Evolutionary conservation across 2,888 invertebrate species (phyloP).

Genomic region (Conomelus anceps): DNA sequence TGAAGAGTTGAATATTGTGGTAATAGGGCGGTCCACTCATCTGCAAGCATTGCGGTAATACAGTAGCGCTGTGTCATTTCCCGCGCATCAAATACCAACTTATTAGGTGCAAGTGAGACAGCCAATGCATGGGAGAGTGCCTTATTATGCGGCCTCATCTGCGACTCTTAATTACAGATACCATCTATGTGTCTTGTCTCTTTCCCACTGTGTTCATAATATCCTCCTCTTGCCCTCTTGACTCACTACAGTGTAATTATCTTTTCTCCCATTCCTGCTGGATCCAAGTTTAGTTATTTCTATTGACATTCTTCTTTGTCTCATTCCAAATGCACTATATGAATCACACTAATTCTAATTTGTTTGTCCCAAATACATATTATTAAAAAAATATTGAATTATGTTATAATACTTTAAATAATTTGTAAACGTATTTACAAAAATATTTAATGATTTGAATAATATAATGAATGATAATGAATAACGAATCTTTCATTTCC

Average conservation of each 20-base stretch:
- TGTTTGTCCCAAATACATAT: neutral
- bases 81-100: neutral
- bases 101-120: neutral
- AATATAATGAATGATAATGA: no score
- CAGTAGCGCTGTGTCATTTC: neutral
- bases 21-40: neutral
- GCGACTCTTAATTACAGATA: neutral
- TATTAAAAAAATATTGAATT: neutral
- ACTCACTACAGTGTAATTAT: neutral
- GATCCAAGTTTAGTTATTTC: neutral
- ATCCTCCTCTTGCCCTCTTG: neutral
- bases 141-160: neutral
- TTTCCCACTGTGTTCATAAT: neutral
- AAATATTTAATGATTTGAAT: no score
- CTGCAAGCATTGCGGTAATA: neutral
- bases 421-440: no score
- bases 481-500: no score
- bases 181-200: neutral
- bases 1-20: neutral
- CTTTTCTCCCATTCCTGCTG: no score
- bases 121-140: neutral
- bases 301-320: neutral
- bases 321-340: neutral
- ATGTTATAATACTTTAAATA: no score
- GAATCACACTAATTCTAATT: neutral